Percentiles rank a stretch among this genome's conserved stretches.
These are phyloP conservation scores for Seira musarum DNA, from an alignment of 2,888 invertebrate species.

Conservation along the genomic window DNA sequence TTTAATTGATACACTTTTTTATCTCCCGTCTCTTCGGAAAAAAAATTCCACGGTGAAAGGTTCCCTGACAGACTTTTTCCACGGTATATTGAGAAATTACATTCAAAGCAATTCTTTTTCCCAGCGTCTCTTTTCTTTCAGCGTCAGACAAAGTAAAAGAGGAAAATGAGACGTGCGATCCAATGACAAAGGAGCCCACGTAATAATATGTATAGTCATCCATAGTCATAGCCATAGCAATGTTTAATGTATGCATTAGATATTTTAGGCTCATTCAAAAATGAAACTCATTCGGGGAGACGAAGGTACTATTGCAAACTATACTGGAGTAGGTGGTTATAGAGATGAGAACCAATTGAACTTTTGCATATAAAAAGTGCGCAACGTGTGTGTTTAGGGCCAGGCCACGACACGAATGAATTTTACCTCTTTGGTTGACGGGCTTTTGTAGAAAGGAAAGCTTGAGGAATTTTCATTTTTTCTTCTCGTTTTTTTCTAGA, in stretches of 20 bases:
- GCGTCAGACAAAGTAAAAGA: slow-evolving; percentile 18
- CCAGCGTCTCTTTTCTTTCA: slow-evolving; percentile 1
- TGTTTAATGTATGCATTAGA: too few species aligned
- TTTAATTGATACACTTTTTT: slow-evolving; percentile 55
- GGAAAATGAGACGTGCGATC: slow-evolving; percentile 26
- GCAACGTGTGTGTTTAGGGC: slow-evolving; percentile 44
- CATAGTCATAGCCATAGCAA: too few species aligned
- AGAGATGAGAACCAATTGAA: too few species aligned
- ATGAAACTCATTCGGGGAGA: too few species aligned
- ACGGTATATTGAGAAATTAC: slow-evolving; percentile 40
- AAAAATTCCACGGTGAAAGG: slow-evolving; percentile 48
- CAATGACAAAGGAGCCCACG: too few species aligned
- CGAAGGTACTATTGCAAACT: too few species aligned
- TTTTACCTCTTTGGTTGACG: slow-evolving; percentile 33
- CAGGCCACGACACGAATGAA: slow-evolving; percentile 34
- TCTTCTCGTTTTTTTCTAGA: not conserved
- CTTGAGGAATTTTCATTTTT: slow-evolving; percentile 24
- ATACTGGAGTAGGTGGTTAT: too few species aligned
- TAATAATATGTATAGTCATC: too few species aligned
- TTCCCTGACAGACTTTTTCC: slow-evolving; percentile 34
- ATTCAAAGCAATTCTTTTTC: slow-evolving; percentile 44
- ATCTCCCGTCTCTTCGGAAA: slow-evolving; percentile 5
- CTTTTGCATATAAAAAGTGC: not conserved
- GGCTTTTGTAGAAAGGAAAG: slow-evolving; percentile 18
- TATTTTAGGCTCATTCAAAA: too few species aligned